A percentile compares a stretch with the other conserved stretches of the same genome.
phyloP scores from a whole-genome alignment of 2,888 invertebrate genomes.

The Trichopoda pennipes region DNA sequence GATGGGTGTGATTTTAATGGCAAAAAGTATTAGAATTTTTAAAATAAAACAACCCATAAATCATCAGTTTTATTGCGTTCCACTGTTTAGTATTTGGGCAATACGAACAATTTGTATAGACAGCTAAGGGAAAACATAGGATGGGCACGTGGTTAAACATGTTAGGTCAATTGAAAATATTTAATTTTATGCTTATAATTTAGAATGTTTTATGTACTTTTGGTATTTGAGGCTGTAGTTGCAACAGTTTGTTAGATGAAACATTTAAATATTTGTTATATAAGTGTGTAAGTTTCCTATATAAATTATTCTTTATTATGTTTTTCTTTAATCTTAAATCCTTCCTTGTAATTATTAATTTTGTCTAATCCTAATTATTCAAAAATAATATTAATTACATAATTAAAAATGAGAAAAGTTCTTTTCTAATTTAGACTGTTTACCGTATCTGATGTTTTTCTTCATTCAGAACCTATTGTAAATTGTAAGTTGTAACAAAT shows the following conservation, averaged over 20 bases:
- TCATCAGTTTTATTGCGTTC: conserved; percentile 75
- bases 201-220: conserved; percentile 58
- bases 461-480: too few relatives aligned
- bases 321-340: too few relatives aligned
- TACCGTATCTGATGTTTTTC: too few relatives aligned
- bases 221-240: conserved; percentile 48
- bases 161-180: conserved; percentile 66
- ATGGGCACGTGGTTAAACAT: conserved; percentile 69
- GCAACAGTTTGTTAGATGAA: neutral
- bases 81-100: conserved; percentile 48
- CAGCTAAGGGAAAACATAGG: conserved; percentile 68
- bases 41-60: conserved; percentile 79
- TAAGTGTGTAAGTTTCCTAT: too few relatives aligned
- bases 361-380: too few relatives aligned
- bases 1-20: conserved; percentile 79
- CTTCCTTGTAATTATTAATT: too few relatives aligned
- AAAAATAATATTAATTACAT: too few relatives aligned
- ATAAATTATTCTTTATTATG: too few relatives aligned
- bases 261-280: too few relatives aligned
- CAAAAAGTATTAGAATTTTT: conserved; percentile 76
- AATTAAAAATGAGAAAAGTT: too few relatives aligned
- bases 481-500: too few relatives aligned
- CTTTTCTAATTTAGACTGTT: too few relatives aligned
- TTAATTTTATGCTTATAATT: conserved; percentile 65
- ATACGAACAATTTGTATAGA: conserved; percentile 68